A percentile compares a stretch with the other conserved stretches of the same genome.
Conservation (phyloP, 1,140 invertebrate species). For the Formica exsecta region DNA sequence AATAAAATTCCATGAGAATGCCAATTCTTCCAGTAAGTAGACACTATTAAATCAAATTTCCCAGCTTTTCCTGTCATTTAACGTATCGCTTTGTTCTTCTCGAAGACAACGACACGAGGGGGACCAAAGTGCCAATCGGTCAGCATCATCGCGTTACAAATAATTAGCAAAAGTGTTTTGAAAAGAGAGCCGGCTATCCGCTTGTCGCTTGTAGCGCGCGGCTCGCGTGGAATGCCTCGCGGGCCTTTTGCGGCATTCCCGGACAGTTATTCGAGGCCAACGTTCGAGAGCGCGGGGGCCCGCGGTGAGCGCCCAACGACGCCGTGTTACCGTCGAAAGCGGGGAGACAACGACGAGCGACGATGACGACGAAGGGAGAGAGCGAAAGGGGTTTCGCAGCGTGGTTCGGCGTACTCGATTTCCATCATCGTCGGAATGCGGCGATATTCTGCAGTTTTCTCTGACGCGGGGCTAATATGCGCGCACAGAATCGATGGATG, state of each 20-base stretch:
- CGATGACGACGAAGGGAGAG: not conserved
- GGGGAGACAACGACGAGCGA: constrained; percentile 1
- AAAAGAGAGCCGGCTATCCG: constrained; percentile 8
- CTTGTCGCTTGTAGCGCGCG: constrained; percentile 58
- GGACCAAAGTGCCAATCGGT: not conserved
- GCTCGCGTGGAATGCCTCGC: constrained; percentile 68
- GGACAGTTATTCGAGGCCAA: constrained; percentile 77
- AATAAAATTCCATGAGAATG: too few species aligned
- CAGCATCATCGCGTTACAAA: constrained; percentile 33
- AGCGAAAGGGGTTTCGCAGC: not conserved
- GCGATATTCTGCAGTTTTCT: constrained; percentile 35
- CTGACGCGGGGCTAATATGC: constrained; percentile 38
- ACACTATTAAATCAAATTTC: too few species aligned
- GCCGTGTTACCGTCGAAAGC: constrained; percentile 56
- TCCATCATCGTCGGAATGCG: constrained; percentile 46
- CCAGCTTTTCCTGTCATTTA: not conserved
- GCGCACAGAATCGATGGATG: constrained; percentile 20
- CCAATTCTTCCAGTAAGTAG: too few species aligned
- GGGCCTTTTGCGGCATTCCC: constrained; percentile 73
- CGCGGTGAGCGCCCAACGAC: not conserved
- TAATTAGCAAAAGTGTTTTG: constrained; percentile 61
- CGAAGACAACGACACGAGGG: not conserved
- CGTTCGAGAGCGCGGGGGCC: constrained; percentile 65
- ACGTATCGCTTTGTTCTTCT: not conserved
- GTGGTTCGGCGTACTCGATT: constrained; percentile 31